These are phyloP conservation scores for Bombyx mori DNA, from an alignment of 1,140 invertebrate genomes.

Conservation along the genomic window DNA sequence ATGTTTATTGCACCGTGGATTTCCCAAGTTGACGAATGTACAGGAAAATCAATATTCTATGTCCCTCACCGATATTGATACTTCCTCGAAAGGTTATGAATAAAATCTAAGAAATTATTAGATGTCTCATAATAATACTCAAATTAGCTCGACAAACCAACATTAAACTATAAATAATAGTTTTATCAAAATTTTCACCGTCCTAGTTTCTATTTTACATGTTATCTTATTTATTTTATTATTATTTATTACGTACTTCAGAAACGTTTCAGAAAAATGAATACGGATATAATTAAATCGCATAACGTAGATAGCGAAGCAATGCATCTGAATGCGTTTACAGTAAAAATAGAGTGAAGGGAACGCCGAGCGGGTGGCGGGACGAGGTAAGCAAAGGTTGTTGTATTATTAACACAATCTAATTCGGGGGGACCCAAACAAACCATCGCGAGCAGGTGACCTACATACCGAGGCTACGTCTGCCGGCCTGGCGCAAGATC, in stretches of 20 bases:
- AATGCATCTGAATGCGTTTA: background rate
- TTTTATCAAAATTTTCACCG: too few species aligned
- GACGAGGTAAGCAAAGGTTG: slow-evolving; percentile 39
- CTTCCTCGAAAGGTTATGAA: too few species aligned
- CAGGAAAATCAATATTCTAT: slow-evolving; percentile 6
- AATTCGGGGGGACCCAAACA: slow-evolving; percentile 64
- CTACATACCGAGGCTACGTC: slow-evolving; percentile 48
- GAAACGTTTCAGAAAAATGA: background rate
- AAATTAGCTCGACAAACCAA: too few species aligned
- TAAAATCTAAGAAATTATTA: too few species aligned
- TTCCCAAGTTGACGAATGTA: background rate
- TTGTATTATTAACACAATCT: slow-evolving; percentile 53
- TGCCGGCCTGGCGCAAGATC: slow-evolving; percentile 35
- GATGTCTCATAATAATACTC: too few species aligned
- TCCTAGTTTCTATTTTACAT: too few species aligned
- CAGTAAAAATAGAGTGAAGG: slow-evolving; percentile 33
- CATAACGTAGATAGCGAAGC: too few species aligned
- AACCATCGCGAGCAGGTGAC: slow-evolving; percentile 58
- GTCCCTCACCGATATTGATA: too few species aligned
- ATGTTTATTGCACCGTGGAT: too few species aligned
- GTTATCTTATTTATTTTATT: too few species aligned
- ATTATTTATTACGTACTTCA: background rate
- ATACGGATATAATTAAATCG: too few species aligned
- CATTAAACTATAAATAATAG: too few species aligned
- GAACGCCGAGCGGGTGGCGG: slow-evolving; percentile 18